Evolutionary conservation across 2,113 vertebrate genomes (phyloP).

Genomic region (Apaloderma vittatum): DNA sequence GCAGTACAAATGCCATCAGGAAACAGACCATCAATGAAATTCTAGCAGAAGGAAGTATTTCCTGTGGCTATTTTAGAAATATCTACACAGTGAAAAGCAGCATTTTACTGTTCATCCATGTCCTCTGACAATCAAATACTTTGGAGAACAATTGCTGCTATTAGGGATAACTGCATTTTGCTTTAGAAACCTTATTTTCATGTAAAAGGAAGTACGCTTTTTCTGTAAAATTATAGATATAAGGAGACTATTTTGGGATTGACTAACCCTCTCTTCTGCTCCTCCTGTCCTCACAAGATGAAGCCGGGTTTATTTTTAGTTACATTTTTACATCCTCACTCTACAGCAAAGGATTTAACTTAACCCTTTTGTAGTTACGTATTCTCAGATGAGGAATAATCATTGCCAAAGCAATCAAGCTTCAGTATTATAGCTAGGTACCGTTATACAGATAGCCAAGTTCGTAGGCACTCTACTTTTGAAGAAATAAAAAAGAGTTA

Average conservation of each 20-base stretch:
- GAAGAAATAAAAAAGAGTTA: background rate
- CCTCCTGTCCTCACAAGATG: background rate
- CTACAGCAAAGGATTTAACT: background rate
- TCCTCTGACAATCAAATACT: background rate
- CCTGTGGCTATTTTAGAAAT: background rate
- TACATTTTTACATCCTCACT: background rate
- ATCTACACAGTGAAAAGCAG: background rate
- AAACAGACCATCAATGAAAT: background rate
- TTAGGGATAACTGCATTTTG: background rate
- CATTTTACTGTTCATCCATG: background rate
- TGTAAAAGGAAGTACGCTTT: background rate
- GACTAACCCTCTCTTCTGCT: background rate
- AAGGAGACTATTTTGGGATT: background rate
- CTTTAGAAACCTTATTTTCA: background rate
- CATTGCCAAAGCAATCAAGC: background rate
- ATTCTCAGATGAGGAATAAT: background rate
- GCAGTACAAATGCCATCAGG: background rate
- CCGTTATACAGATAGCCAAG: background rate
- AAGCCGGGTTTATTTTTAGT: constrained; percentile 33
- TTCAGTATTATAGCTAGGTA: background rate
- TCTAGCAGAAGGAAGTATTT: background rate
- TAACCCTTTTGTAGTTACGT: background rate
- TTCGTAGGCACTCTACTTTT: background rate
- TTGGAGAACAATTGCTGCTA: background rate
- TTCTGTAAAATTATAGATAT: background rate